Percentiles rank a stretch among this genome's conserved stretches.
Conservation (phyloP, 2,888 invertebrate species). For the Sinohyriopsis cumingii region DNA sequence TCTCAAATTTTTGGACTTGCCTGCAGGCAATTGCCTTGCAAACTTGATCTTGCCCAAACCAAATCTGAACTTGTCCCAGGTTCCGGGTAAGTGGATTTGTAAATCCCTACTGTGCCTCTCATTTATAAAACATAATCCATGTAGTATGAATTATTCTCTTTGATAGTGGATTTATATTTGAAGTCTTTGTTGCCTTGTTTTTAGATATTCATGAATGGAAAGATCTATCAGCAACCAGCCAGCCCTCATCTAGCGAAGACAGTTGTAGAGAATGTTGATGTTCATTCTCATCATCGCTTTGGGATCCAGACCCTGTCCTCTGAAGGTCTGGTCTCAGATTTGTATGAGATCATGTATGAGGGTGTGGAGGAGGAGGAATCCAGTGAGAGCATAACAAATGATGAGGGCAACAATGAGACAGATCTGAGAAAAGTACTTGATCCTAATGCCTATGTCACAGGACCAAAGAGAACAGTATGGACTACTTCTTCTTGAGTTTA, state of each 20-base stretch:
- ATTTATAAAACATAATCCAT: too few relatives aligned
- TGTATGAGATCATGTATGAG: constrained; percentile 53
- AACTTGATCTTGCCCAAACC: too few relatives aligned
- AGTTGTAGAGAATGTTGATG: constrained; percentile 57
- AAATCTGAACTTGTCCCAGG: too few relatives aligned
- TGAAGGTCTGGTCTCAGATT: constrained; percentile 51
- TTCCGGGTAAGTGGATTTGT: too few relatives aligned
- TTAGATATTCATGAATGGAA: constrained; percentile 63
- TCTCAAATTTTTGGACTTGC: too few relatives aligned
- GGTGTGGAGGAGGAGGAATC: constrained; percentile 34
- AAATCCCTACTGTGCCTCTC: too few relatives aligned
- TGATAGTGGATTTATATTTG: too few relatives aligned
- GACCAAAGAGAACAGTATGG: constrained; percentile 53
- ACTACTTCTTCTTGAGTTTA: not conserved
- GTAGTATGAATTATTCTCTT: too few relatives aligned
- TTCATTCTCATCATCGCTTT: constrained; percentile 51
- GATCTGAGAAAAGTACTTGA: constrained; percentile 32
- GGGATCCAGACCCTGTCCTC: constrained; percentile 60
- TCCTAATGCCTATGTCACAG: constrained; percentile 44
- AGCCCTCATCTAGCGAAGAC: constrained; percentile 52
- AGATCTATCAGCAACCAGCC: constrained; percentile 33
- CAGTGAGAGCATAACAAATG: constrained; percentile 21
- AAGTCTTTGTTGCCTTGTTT: not conserved
- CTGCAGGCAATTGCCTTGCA: too few relatives aligned
- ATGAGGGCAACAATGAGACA: constrained; percentile 33